Evolutionary conservation across 2,888 invertebrate species (phyloP), one percentile per base, ranked within the genome.

Genomic region (Masnerella sp.): DNA sequence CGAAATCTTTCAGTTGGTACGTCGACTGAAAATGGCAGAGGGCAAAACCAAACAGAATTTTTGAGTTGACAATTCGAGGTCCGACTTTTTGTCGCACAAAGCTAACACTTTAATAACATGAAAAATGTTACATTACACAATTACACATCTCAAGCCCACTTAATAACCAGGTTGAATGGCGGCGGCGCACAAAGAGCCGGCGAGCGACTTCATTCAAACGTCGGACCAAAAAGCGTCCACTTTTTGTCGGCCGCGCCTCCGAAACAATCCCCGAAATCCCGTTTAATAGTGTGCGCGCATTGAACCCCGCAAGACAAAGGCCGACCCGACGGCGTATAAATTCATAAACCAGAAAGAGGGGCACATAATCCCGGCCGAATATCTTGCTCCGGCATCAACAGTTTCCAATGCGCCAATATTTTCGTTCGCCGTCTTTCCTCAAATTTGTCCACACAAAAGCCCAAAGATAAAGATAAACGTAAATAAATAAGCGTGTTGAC

Each of bases 211-310:
- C 38, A 69, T 69, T 69, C 59, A 69, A 42, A 58, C 68, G 52
- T 59, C 59, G 45, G 11, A 14, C 59, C 58, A 15, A 68, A 68
- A 68, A 59, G 15, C 68, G 59, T 68, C 68, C 52, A 59, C 68
- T 68, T 68, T 68, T 68, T 68, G 36, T 43, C 58, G 15, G 34
- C 51, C 58, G 58, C 59, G 30, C 51, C 51, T 52, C 59, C 28
- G 59, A 68, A 68, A 68, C 59, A 68, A 68, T 68, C 68, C 51
- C 59, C 45, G 52, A 68, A 68, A 68, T 68, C 68, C 68, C 68
- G 52, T 68, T 68, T 68, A 68, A 68, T 68, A 59, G 59, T 59
- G 32, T 45, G 59, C 51, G 67, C 45, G 43, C 68, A 68, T 68
- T 68, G 68, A 68, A 68, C 68, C 51, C 68, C 20, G 67, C 49